Percentiles rank a stretch among this genome's conserved stretches.
Conservation (phyloP, 2,888 invertebrate genomes). For the Pachliopta kotzebuea region DNA sequence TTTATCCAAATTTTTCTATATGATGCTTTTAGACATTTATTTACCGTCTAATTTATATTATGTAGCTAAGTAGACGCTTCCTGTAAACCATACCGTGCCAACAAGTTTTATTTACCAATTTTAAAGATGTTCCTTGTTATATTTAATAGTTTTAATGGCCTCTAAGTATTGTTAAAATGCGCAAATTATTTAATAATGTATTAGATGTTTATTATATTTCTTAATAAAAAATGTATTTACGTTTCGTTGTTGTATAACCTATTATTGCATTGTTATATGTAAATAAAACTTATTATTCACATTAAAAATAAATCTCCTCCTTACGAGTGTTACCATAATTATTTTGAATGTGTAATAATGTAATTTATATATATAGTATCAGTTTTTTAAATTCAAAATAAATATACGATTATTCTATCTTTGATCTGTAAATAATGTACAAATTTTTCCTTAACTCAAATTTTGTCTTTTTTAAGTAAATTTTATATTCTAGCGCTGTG, state of each 20-base stretch:
- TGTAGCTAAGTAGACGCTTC: slow-evolving; percentile 25
- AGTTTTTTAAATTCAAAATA: background rate
- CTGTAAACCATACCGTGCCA: slow-evolving; percentile 31
- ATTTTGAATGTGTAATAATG: slow-evolving; percentile 10
- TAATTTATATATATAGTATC: background rate
- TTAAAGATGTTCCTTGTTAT: slow-evolving; percentile 32
- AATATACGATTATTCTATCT: slow-evolving; percentile 19
- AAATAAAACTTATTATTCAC: slow-evolving; percentile 16
- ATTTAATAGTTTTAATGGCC: slow-evolving; percentile 33
- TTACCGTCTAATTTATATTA: slow-evolving; percentile 3
- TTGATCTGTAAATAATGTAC: slow-evolving; percentile 68
- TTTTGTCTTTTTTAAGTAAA: slow-evolving; percentile 49
- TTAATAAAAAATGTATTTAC: slow-evolving; percentile 24
- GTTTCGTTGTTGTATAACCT: slow-evolving; percentile 24
- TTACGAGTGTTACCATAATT: background rate
- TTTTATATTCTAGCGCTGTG: slow-evolving; percentile 57
- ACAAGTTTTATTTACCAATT: slow-evolving; percentile 31
- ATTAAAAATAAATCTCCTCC: slow-evolving; percentile 16
- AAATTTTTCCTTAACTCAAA: slow-evolving; percentile 46
- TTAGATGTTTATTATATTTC: slow-evolving; percentile 24
- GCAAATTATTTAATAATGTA: slow-evolving; percentile 33
- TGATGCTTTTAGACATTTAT: background rate
- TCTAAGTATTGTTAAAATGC: slow-evolving; percentile 33
- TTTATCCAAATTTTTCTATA: background rate
- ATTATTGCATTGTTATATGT: slow-evolving; percentile 9